Evolutionary conservation across 2,113 vertebrate genomes (phyloP), one percentile per base, ranked within the genome.

Genomic region (Candoia aspera): DNA sequence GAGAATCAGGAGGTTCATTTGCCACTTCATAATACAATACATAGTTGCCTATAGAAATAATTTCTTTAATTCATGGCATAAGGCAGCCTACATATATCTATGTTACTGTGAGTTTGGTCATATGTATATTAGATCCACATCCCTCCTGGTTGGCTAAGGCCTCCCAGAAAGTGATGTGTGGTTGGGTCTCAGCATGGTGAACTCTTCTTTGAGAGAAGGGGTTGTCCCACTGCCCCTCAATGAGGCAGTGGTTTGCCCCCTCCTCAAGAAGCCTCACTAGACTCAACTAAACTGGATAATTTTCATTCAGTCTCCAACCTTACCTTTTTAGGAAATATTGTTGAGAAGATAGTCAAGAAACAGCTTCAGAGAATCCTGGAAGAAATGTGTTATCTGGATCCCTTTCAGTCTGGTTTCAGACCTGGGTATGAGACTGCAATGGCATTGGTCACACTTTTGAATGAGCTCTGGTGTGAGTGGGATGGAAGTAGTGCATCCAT

Each of bases 1-100:
- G 60, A 68, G 91, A 89, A 24, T 92, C 54, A 92, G 59, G 86
- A 88, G 86, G 58, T 23, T 0, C 59, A 85, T 89, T 68, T 5
- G 5, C 19, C 86, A 84, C 42, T 86, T 68, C 8, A 83, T 64
- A 91, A 92, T 33, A 91, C 9, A 92, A 26, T 2, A 93, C 42
- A 23, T 62, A n/a, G 29, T 0, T 84, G 17, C 53, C 89, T 91
- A 23, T 24, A 83, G 9, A 10, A 89, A 90, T 90, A 15, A 53
- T 24, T 73, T 21, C 46, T 84, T 93, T 0, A 0, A 1, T 90
- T 94, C 62, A 84, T 54, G 53, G 29, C 92, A 93, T 19, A 8
- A 2, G 91, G 3, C 0, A 88, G 58, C 54, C 26, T 91, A 3
- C 15, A 87, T 46, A 46, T 83, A 55, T 79, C 73, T 79, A 42